Conservation (phyloP, 2,113 vertebrate genomes). For the Rafetus swinhoei region DNA sequence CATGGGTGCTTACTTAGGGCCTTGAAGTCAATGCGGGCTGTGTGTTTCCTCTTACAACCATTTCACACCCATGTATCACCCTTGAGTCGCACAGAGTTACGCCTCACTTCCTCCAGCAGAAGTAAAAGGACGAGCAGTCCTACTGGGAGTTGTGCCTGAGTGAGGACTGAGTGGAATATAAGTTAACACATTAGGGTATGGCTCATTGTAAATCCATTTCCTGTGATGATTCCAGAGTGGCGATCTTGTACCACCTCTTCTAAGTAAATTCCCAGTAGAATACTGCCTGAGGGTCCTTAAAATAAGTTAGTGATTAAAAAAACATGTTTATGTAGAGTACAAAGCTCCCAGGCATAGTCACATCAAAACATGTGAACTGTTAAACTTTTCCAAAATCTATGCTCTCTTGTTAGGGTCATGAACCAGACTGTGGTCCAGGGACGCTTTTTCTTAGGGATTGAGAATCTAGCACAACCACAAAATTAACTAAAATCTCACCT, state of each 20-base stretch:
- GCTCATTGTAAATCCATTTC: not conserved
- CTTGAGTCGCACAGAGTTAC: not conserved
- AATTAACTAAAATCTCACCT: conserved; percentile 19
- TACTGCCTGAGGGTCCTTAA: conserved; percentile 40
- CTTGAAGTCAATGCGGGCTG: not conserved
- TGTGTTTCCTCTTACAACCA: not conserved
- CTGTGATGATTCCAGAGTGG: not conserved
- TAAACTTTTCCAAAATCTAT: conserved; percentile 42
- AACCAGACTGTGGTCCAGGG: not conserved
- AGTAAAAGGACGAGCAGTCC: not conserved
- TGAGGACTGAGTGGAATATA: not conserved
- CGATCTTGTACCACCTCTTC: not conserved
- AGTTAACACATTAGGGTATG: not conserved
- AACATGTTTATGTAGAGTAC: conserved; percentile 63
- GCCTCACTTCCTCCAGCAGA: not conserved
- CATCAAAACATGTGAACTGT: conserved; percentile 38
- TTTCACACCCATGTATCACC: not conserved
- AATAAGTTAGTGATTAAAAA: conserved; percentile 42
- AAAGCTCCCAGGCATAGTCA: conserved; percentile 15
- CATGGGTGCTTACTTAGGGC: not conserved
- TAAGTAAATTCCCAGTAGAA: conserved; percentile 40
- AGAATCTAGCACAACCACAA: conserved; percentile 11
- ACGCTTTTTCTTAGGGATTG: conserved; percentile 22
- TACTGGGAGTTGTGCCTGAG: not conserved
- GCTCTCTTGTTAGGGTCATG: conserved; percentile 33